These are phyloP conservation scores for Poliocrania exsul DNA, from an alignment of 2,797 vertebrate genomes.

Conservation along the genomic window DNA sequence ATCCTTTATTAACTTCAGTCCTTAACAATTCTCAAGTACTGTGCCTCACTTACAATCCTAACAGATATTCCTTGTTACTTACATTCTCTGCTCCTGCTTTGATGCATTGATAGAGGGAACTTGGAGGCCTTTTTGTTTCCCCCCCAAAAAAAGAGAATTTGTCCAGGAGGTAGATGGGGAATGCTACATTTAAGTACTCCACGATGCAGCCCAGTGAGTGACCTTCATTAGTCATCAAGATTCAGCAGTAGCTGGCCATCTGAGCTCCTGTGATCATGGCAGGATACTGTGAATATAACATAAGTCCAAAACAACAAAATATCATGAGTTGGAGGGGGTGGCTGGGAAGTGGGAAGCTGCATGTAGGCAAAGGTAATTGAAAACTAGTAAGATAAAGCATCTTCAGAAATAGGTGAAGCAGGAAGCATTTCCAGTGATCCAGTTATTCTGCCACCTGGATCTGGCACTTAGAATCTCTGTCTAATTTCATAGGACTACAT, in stretches of 20 bases:
- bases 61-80: background rate
- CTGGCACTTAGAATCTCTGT: background rate
- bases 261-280: background rate
- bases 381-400: background rate
- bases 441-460: background rate
- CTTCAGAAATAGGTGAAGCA: background rate
- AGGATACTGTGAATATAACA: background rate
- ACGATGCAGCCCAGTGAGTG: background rate
- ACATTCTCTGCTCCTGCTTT: background rate
- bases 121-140: background rate
- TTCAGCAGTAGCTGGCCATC: background rate
- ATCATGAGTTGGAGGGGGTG: background rate
- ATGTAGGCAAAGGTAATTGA: background rate
- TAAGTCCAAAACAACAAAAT: background rate
- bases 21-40: background rate
- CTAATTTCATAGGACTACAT: background rate
- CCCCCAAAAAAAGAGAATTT: background rate
- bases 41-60: background rate
- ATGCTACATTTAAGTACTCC: accelerated
- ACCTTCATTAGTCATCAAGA: background rate
- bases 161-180: background rate
- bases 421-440: background rate
- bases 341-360: accelerated
- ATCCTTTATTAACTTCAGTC: background rate
- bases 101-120: background rate